Evolutionary conservation across 2,113 vertebrate genomes (phyloP), one percentile per base, ranked within the genome.

Genomic region (Laterallus jamaicensis): DNA sequence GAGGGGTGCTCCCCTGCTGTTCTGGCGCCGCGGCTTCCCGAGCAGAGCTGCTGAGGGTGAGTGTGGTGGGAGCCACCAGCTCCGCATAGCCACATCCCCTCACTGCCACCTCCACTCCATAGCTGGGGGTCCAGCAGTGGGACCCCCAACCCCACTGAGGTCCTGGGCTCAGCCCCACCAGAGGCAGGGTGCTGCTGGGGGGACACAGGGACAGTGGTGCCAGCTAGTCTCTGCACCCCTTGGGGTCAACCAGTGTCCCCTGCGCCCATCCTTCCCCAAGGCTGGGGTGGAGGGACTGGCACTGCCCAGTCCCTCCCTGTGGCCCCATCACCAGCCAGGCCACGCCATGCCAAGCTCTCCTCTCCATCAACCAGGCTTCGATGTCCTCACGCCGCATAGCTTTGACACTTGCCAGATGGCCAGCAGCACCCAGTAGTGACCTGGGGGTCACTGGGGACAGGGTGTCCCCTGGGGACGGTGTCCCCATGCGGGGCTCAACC

Each of bases 21-120:
- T 31, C 62, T 10, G 0, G 4, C 0, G 0, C 79, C 22, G 60
- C 0, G 0, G 78, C 74, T 52, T 47, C 66, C 3, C 0, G 9
- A 85, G 31, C 5, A 6, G 50, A 83, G 60, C 59, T 56, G 78
- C 78, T 8, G 16, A 1, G 62, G 37, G 20, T 0, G 4, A 71
- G 29, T 0, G 29, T 1, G 3, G 64, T 1, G 32, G 68, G 44
- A 91, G 68, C 81, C 59, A 69, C 54, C 42, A 24, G 28, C 31
- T 75, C 66, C 78, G 12, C 52, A 44, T 0, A 0, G 70, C 44
- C 54, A 52, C 1, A 0, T 42, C 32, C 32, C 15, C 15, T 55
- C 15, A 5, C 37, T 87, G 74, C 47, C 56, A 54, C 56, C 40
- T 73, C 77, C 55, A 11, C 8, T 22, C 29, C 56, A 9, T n/a